phyloP scores from a whole-genome alignment of 2,888 invertebrate species.

The Physocephala rufipes region DNA sequence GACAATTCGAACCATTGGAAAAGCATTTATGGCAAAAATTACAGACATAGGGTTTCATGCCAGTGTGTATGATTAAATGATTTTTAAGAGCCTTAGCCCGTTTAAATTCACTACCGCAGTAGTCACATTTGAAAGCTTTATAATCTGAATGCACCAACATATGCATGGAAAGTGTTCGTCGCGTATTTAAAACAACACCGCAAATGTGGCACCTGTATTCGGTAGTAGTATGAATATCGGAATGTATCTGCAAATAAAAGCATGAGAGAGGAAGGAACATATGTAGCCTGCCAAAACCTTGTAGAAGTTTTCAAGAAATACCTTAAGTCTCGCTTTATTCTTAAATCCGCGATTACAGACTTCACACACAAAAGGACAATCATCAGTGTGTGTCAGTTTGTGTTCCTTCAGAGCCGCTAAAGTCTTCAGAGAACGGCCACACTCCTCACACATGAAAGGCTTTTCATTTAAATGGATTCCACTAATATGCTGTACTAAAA shows the following conservation, averaged over 20 bases:
- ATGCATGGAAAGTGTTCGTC: conserved; percentile 67
- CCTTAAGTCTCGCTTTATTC: conserved; percentile 58
- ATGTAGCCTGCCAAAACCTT: neutral
- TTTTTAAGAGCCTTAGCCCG: conserved; percentile 63
- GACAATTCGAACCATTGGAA: conserved; percentile 65
- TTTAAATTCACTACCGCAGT: conserved; percentile 63
- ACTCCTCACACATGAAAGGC: conserved; percentile 67
- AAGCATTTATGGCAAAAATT: conserved; percentile 64
- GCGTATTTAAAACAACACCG: conserved; percentile 64
- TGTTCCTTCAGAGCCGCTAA: conserved; percentile 67
- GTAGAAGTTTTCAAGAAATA: conserved; percentile 34
- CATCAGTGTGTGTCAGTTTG: conserved; percentile 66
- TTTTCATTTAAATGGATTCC: conserved; percentile 60
- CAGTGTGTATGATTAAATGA: conserved; percentile 64
- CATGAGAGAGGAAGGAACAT: neutral
- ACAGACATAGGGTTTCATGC: conserved; percentile 63
- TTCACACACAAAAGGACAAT: conserved; percentile 65
- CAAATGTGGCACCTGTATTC: conserved; percentile 65
- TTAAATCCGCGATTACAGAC: conserved; percentile 63
- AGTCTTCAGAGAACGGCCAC: conserved; percentile 66
- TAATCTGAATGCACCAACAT: conserved; percentile 63
- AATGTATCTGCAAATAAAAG: conserved; percentile 57
- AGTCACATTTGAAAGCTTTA: conserved; percentile 62
- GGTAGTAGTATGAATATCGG: conserved; percentile 65
- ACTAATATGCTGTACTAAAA: conserved; percentile 54